Base-by-base conservation (phyloP, 92 coral and sea anemone genomes). In the Scolanthus callimorphus region DNA sequence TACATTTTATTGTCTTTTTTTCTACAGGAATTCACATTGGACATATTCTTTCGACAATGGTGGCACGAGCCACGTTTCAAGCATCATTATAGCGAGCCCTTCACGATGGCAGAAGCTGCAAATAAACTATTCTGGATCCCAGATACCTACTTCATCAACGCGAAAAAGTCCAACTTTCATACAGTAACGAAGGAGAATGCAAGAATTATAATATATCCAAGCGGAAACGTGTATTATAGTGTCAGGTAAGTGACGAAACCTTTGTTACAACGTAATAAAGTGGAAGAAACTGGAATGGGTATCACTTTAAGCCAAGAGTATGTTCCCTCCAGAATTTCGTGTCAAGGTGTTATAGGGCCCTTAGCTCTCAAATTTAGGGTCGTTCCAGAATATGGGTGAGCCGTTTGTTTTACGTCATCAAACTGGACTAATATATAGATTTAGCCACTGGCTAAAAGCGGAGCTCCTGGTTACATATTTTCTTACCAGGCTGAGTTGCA, bases 11-110 rank as follows among this genome's bases (percentile, higher is more conserved):
- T 3, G 27, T 17, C 27, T 34, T 31, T 44, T 29, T 49, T 29
- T 28, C 11, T 17, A 15, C 20, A 82, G 89, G 78, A 74, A 63
- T 82, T 61, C 61, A 58, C 76, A 0, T 62, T 82, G 66, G 83
- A 82, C 29, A 68, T 82, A 27, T 75, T 70, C 20, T 78, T 82
- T 29, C 83, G 89, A 25, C 89, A 82, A 67, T 82, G 80, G 69
- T 82, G 89, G 89, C 66, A 63, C 28, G 89, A 82, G 47, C 89
- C 76, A 2, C 77, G 89, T 11, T 70, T 82, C 34, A 62, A 53
- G 6, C 62, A 68, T 45, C 63, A 67, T 31, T 68, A 54, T 11
- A 44, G 58, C 22, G 51, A 62, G 27, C 51, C 70, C 21, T 82
- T 75, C 66, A 82, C 82, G 6, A 75, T 82, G 59, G 83, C 83